Percentiles rank a stretch among this genome's conserved stretches.
Conservation (phyloP, 2,888 invertebrate species). For the Netelia inedita region DNA sequence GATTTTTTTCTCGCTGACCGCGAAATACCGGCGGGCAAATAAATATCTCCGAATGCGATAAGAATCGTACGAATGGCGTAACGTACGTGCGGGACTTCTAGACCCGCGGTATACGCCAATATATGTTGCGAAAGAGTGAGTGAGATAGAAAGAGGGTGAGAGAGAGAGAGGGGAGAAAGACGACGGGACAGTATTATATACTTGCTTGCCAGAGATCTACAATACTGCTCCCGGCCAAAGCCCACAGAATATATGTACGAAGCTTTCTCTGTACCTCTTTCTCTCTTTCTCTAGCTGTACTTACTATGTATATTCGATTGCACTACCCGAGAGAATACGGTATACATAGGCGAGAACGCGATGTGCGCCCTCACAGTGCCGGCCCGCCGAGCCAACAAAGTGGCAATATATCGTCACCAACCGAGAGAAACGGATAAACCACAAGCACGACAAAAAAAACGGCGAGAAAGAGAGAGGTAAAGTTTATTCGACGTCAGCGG, state of each 20-base stretch:
- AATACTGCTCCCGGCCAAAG: conserved; percentile 24
- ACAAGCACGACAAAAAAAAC: conserved; percentile 19
- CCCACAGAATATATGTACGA: conserved; percentile 36
- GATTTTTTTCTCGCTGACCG: conserved; percentile 64
- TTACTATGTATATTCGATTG: conserved; percentile 58
- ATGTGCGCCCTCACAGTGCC: conserved; percentile 36
- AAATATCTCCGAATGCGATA: conserved; percentile 68
- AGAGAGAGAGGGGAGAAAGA: conserved; percentile 26
- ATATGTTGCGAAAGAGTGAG: conserved; percentile 25
- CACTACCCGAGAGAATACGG: conserved; percentile 40
- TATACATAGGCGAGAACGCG: conserved; percentile 40
- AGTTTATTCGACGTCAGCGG: background rate
- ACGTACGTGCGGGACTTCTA: conserved; percentile 63
- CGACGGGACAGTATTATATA: conserved; percentile 25
- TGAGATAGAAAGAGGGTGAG: conserved; percentile 17
- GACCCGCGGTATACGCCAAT: conserved; percentile 49
- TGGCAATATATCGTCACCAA: conserved; percentile 58
- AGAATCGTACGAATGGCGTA: conserved; percentile 69
- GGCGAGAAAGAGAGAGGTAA: background rate
- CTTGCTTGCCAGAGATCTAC: conserved; percentile 41
- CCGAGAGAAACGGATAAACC: conserved; percentile 41
- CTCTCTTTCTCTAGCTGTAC: conserved; percentile 19
- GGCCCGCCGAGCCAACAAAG: conserved; percentile 50
- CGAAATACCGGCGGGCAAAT: conserved; percentile 66
- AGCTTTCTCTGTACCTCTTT: background rate